These are phyloP conservation scores for Herpailurus yagouaroundi DNA, from an alignment of 2,113 vertebrate species.

Conservation along the genomic window DNA sequence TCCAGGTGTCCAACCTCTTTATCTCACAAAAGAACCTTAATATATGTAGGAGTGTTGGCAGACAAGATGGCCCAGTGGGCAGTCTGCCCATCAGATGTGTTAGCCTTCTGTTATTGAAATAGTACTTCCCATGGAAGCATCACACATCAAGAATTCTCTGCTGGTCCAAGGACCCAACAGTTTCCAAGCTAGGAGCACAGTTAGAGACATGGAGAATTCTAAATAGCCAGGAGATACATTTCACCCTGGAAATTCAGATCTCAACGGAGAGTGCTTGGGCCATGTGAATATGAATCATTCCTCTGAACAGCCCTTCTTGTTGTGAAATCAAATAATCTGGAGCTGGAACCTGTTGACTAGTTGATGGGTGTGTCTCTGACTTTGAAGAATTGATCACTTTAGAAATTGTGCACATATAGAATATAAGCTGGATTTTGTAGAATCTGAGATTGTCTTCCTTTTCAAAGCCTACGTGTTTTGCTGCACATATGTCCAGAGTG, in stretches of 20 bases:
- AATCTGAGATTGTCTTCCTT: neutral
- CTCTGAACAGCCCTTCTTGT: conserved; percentile 10
- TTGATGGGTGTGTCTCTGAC: neutral
- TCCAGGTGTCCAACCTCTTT: conserved; percentile 84
- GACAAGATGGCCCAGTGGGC: conserved; percentile 81
- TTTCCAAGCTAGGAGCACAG: conserved; percentile 63
- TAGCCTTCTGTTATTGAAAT: conserved; percentile 80
- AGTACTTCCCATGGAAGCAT: conserved; percentile 77
- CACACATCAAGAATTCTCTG: conserved; percentile 78
- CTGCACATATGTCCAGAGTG: neutral
- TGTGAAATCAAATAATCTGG: conserved; percentile 56
- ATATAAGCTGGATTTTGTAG: neutral
- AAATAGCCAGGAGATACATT: conserved; percentile 70
- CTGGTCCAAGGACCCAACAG: conserved; percentile 53
- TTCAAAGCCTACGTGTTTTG: neutral
- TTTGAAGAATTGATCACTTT: conserved; percentile 35
- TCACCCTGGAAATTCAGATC: conserved; percentile 69
- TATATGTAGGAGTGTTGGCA: conserved; percentile 86
- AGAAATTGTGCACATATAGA: neutral
- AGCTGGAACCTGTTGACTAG: conserved; percentile 22
- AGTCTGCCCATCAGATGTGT: conserved; percentile 86
- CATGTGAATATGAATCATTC: conserved; percentile 54
- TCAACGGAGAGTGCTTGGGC: conserved; percentile 54
- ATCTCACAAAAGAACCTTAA: conserved; percentile 80
- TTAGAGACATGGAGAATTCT: conserved; percentile 55